Base-by-base conservation (phyloP, 1,140 invertebrate genomes). In the Drosophila miranda region DNA sequence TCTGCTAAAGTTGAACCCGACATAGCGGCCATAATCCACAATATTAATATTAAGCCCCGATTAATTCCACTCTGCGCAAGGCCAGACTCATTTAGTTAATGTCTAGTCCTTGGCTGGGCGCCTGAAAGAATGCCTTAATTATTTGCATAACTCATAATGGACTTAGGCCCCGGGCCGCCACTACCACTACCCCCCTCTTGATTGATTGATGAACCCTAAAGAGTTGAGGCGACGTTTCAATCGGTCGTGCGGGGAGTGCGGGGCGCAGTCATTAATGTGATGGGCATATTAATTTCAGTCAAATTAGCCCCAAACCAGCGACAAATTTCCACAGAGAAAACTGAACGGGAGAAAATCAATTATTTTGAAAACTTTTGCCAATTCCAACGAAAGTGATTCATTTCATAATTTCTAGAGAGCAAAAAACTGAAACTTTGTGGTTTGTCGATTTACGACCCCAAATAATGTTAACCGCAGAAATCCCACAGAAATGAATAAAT, bases 91-190 rank as follows among this genome's bases (percentile, higher is more conserved):
- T 75, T 75, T 75, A 51, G 70, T 48, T 75, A 46, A 67, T 71
- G 54, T 58, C 48, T 51, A 16, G 38, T 50, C 26, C 21, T 19
- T 38, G 19, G 11, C 8, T 50, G 19, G 8, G 28, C 21, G 38
- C 50, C 43, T 34, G 49, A 14, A 51, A 61, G 43, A 30, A 52
- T 44, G 53, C 44, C 71, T 50, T 75, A 75, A 75, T 75, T 75
- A 75, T 75, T 75, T 75, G 71, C 72, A 75, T 75, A 75, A 67
- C 72, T 75, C 61, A 60, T 67, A 67, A 52, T 63, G 59, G 70
- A 51, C 51, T 16, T 38, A 13, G 34, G 56, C 56, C 57, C 52
- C 41, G 34, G 70, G 69, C 38, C 14, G 34, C 43, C 64, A 49
- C 50, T 34, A 67, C 62, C 9, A 3, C 3, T 3, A 34, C 26